A percentile compares a stretch with the other conserved stretches of the same genome.
Evolutionary conservation across 2,113 vertebrate species (phyloP).

Genomic region (Chaetura pelagica): DNA sequence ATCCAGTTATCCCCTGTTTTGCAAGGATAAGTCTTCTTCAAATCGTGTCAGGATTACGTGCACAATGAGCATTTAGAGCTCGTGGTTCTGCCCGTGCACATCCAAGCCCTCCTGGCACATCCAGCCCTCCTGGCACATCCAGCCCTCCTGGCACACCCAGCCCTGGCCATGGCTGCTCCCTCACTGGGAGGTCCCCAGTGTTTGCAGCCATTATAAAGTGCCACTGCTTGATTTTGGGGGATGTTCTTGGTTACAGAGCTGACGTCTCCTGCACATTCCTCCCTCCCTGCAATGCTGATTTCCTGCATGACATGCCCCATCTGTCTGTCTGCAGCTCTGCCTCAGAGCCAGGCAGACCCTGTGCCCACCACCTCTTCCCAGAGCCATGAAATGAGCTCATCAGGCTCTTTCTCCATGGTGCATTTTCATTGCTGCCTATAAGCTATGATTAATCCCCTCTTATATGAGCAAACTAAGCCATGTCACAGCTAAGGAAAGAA

Average conservation of each 20-base stretch:
- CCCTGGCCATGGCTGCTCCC: background rate
- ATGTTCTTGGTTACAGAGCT: background rate
- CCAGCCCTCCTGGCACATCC: background rate
- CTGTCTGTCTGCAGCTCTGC: background rate
- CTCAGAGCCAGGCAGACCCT: background rate
- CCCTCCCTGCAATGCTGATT: background rate
- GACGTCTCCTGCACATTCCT: background rate
- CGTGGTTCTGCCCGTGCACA: background rate
- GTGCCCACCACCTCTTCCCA: background rate
- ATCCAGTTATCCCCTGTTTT: background rate
- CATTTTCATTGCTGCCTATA: background rate
- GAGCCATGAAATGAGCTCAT: background rate
- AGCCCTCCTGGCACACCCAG: background rate
- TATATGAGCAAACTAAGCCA: background rate
- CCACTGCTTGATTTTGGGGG: background rate
- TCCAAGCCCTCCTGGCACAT: background rate
- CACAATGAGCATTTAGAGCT: background rate
- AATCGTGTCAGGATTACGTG: background rate
- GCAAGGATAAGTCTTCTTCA: background rate
- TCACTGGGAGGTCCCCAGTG: background rate
- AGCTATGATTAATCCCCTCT: slow-evolving; percentile 1
- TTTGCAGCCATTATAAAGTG: background rate
- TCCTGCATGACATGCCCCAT: background rate
- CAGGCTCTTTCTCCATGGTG: background rate
- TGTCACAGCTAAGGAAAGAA: background rate